Evolutionary conservation across 2,888 invertebrate species (phyloP).

Genomic region (Drosophila nigritarsus): DNA sequence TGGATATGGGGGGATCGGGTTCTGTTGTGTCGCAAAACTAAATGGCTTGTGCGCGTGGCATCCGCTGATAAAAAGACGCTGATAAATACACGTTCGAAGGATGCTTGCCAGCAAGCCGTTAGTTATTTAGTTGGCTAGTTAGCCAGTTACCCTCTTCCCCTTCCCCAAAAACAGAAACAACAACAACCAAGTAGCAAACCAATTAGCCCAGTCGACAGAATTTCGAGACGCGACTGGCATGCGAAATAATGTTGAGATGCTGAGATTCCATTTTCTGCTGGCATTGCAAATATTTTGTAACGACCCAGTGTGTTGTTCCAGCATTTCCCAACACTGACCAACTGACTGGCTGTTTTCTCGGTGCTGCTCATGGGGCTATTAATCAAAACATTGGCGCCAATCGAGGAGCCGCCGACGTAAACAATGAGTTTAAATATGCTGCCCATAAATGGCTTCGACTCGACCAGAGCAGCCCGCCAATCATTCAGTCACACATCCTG

Average conservation of each 20-base stretch:
- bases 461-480: conserved; percentile 13
- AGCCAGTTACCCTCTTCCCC: conserved; percentile 13
- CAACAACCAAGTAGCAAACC: conserved; percentile 52
- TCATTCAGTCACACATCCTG: conserved; percentile 35
- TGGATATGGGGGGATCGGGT: background rate
- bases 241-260: conserved; percentile 54
- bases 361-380: conserved; percentile 45
- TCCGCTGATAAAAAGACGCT: conserved; percentile 59
- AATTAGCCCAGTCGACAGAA: conserved; percentile 56
- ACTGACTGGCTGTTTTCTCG: background rate
- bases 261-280: conserved; percentile 64
- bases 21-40: conserved; percentile 3
- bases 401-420: conserved; percentile 45
- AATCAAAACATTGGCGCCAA: conserved; percentile 60
- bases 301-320: background rate
- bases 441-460: conserved; percentile 44
- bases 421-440: conserved; percentile 60
- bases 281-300: conserved; percentile 58
- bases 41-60: conserved; percentile 50
- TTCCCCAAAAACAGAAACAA: background rate
- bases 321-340: conserved; percentile 9
- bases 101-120: conserved; percentile 18
- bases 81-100: conserved; percentile 29
- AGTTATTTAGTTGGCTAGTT: conserved; percentile 32
- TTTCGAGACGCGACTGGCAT: conserved; percentile 52